A percentile compares a stretch with the other conserved stretches of the same genome.
Evolutionary conservation across 2,888 invertebrate species (phyloP).

Genomic region (Seira sanloemensis): DNA sequence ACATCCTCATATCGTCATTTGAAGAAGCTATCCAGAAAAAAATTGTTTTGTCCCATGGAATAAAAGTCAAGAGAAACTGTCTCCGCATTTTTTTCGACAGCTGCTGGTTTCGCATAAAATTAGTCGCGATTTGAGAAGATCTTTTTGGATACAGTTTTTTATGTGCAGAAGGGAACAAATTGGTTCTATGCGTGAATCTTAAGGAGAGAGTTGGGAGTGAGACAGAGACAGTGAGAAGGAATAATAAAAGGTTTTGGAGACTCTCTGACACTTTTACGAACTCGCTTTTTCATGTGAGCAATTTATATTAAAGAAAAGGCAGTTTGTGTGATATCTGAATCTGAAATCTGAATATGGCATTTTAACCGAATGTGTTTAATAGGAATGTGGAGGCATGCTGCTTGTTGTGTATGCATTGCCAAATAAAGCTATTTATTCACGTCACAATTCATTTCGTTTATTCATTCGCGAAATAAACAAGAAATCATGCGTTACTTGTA

Average conservation of each 20-base stretch:
- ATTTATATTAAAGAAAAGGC: neutral
- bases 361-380: too few species aligned
- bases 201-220: neutral
- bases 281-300: neutral
- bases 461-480: neutral
- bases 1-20: neutral
- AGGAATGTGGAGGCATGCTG: too few species aligned
- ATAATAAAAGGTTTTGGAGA: neutral
- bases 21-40: neutral
- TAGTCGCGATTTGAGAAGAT: neutral
- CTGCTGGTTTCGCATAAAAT: neutral
- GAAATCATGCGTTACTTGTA: neutral
- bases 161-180: neutral
- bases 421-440: neutral
- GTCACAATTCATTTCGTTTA: neutral
- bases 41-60: too few species aligned
- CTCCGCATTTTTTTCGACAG: neutral
- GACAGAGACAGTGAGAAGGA: neutral
- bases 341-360: neutral
- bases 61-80: neutral
- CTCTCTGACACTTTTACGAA: neutral
- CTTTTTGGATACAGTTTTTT: neutral
- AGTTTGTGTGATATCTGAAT: neutral
- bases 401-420: too few species aligned
- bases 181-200: neutral